Base-by-base conservation (phyloP, 2,797 vertebrate genomes). In the Manis javanica region DNA sequence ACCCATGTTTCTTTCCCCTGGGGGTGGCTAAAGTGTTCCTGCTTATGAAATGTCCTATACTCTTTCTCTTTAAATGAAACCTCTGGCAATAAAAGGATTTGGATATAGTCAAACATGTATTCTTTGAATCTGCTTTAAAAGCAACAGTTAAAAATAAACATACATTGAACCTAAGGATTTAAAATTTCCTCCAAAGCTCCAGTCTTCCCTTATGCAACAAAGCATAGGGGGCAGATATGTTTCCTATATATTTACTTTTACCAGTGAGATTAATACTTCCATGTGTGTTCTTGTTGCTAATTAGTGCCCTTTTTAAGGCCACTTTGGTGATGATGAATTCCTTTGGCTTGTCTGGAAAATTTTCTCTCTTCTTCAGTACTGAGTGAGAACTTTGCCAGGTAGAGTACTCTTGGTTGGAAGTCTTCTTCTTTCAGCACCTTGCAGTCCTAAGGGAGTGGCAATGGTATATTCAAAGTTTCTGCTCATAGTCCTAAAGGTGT, bases 131-230 rank as follows among this genome's bases (percentile, higher is more conserved):
- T 59, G 29, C 91, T 68, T 88, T 82, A 82, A 86, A 46, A 42
- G 79, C 13, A 94, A 66, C 23, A 74, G 72, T 82, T 72, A 79
- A 59, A 91, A 91, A n/a, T 14, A 75, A 90, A 90, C 55, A 49
- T 86, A 79, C 34, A 31, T 84, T 75, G 78, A 93, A 72, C 24
- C 34, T 85, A 81, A 75, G 31, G 39, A 84, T 49, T 39, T 89
- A 95, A 84, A 61, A 64, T 89, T 95, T 77, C n/a, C 55, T 57
- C 57, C 64, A 34, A 78, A 71, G 46, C 51, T 94, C 39, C 6
- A 39, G 1, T 49, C 39, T 92, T 81, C n/a, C 59, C 66, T 74
- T 51, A 63, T 86, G 23, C 55, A 89, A 49, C 42, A 49, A 51
- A 86, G 55, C 72, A 26, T 2, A 55, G 74, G 18, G 77, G 69